Percentiles rank a stretch among this genome's conserved stretches.
Conservation (phyloP, 2,888 invertebrate genomes). For the Agrotis segetum region DNA sequence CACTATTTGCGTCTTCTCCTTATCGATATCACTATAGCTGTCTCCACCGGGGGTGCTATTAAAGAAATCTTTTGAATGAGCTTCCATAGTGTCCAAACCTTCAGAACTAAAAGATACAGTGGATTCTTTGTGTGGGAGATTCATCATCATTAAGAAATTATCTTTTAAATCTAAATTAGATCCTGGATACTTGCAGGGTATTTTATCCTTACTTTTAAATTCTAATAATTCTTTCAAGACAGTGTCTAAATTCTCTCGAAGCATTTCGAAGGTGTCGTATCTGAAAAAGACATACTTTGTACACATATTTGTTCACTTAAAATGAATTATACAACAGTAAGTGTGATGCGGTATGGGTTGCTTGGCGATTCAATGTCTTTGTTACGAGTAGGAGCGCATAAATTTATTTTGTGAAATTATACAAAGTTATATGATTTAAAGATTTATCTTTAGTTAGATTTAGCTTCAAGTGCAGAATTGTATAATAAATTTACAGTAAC, state of each 20-base stretch:
- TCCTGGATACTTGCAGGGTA: conserved; percentile 81
- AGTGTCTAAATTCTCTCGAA: conserved; percentile 95
- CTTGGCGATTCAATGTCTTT: too few relatives aligned
- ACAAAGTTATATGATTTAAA: too few relatives aligned
- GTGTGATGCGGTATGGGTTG: background rate
- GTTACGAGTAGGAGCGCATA: too few relatives aligned
- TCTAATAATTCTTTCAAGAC: conserved; percentile 93
- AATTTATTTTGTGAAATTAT: too few relatives aligned
- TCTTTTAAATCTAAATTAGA: conserved; percentile 78
- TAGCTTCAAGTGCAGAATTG: too few relatives aligned
- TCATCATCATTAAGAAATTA: conserved; percentile 70
- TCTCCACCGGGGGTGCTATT: conserved; percentile 20
- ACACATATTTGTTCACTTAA: background rate
- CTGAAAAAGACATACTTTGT: conserved; percentile 64
- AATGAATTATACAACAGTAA: background rate
- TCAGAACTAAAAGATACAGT: conserved; percentile 41
- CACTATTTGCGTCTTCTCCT: conserved; percentile 74
- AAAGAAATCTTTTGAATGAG: conserved; percentile 59
- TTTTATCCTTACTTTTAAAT: conserved; percentile 81
- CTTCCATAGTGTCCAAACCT: conserved; percentile 65
- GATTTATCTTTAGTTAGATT: too few relatives aligned
- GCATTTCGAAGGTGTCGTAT: conserved; percentile 97
- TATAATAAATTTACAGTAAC: conserved; percentile 9
- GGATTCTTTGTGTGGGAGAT: conserved; percentile 22
- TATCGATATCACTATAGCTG: conserved; percentile 55